Percentiles rank a stretch among this genome's conserved stretches.
phyloP scores from a whole-genome alignment of 2,888 invertebrate genomes.

The Nysson spinosus region DNA sequence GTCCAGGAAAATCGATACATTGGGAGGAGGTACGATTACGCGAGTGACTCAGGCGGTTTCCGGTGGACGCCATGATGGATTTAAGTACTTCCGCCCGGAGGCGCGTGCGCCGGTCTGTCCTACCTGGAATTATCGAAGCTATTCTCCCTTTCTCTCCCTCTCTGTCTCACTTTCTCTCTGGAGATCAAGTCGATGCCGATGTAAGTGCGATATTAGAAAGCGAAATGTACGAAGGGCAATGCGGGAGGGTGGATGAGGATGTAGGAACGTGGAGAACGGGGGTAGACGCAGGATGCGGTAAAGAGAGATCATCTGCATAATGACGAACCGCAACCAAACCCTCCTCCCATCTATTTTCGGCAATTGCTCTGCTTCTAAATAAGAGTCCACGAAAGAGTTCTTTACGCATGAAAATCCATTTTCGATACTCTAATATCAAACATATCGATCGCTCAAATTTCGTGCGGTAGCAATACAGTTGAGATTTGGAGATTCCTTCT shows the following conservation, averaged over 20 bases:
- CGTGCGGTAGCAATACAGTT: no score
- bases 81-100: conserved; percentile 72
- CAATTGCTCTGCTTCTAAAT: conserved; percentile 30
- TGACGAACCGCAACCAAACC: conserved; percentile 12
- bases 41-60: conserved; percentile 74
- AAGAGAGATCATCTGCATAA: conserved; percentile 38
- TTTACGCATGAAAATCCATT: conserved; percentile 22
- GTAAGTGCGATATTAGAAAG: conserved; percentile 38
- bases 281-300: conserved; percentile 4
- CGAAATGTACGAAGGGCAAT: conserved; percentile 16
- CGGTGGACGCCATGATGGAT: conserved; percentile 74
- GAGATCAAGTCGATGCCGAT: conserved; percentile 48
- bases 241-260: conserved; percentile 7
- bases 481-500: no score
- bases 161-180: no score
- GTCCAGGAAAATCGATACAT: conserved; percentile 61
- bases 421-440: conserved; percentile 21
- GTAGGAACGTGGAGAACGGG: conserved; percentile 7
- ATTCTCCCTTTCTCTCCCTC: no score
- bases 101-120: conserved; percentile 69
- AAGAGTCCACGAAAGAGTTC: conserved; percentile 11
- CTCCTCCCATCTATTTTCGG: conserved; percentile 29
- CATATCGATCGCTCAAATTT: conserved; percentile 21
- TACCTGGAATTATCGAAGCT: conserved; percentile 56
- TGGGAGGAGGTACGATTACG: conserved; percentile 70